Evolutionary conservation across 2,797 vertebrate genomes (phyloP).

Genomic region (Danio aesculapii): DNA sequence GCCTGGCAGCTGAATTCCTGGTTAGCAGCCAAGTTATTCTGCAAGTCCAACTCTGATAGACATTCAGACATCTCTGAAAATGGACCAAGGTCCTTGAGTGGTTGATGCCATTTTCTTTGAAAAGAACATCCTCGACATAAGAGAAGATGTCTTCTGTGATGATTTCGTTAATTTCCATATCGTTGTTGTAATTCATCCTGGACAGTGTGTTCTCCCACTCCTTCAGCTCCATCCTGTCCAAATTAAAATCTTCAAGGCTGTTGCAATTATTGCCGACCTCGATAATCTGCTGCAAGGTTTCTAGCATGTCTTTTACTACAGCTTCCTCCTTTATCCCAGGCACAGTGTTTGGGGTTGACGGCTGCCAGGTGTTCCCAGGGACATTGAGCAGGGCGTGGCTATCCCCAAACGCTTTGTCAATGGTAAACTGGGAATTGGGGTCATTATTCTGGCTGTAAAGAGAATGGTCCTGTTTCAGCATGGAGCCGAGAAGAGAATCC

Average conservation of each 20-base stretch:
- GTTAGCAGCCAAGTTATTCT: slow-evolving; percentile 43
- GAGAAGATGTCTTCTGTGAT: slow-evolving; percentile 69
- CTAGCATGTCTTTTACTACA: slow-evolving; percentile 71
- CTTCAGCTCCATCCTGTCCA: slow-evolving; percentile 69
- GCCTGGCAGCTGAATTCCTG: slow-evolving; percentile 61
- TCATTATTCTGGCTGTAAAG: slow-evolving; percentile 53
- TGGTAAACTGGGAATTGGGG: slow-evolving; percentile 49
- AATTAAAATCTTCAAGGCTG: slow-evolving; percentile 64
- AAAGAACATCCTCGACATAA: slow-evolving; percentile 74
- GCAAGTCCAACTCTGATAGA: slow-evolving; percentile 61
- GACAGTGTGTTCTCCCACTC: slow-evolving; percentile 80
- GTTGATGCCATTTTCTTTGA: slow-evolving; percentile 64
- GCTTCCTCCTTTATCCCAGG: slow-evolving; percentile 64
- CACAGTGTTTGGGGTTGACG: not conserved
- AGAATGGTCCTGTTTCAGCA: slow-evolving; percentile 69
- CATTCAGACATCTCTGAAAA: slow-evolving; percentile 49
- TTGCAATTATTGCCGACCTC: slow-evolving; percentile 61
- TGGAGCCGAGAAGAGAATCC: slow-evolving; percentile 73
- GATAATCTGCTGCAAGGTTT: slow-evolving; percentile 77
- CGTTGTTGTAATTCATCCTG: slow-evolving; percentile 65
- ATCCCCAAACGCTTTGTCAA: slow-evolving; percentile 72
- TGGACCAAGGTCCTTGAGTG: slow-evolving; percentile 44
- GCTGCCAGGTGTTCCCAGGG: slow-evolving; percentile 70
- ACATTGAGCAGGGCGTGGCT: slow-evolving; percentile 74
- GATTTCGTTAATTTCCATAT: slow-evolving; percentile 65